Conservation (phyloP, 2,888 invertebrate species). For the Vanessa cardui region DNA sequence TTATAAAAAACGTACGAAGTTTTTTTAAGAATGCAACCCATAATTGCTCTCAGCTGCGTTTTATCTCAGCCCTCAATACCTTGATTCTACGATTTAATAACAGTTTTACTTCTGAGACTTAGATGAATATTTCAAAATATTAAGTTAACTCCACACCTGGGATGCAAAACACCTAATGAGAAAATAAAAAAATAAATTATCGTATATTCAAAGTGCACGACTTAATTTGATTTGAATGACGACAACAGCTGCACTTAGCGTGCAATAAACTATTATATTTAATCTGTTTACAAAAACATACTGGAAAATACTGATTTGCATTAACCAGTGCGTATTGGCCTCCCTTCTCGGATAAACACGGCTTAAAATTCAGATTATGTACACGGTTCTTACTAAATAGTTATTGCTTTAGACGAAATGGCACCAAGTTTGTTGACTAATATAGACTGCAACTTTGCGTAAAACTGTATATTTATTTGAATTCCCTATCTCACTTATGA, state of each 20-base stretch:
- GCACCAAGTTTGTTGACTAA: constrained; percentile 36
- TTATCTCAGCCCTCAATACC: constrained; percentile 42
- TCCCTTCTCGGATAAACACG: constrained; percentile 26
- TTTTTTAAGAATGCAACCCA: constrained; percentile 47
- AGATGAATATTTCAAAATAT: neutral
- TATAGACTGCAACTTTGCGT: constrained; percentile 16
- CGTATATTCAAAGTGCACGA: neutral
- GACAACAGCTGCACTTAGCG: constrained; percentile 25
- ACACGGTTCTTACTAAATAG: constrained; percentile 27
- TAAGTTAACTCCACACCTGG: neutral
- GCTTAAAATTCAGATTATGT: constrained; percentile 13
- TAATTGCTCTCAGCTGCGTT: constrained; percentile 48
- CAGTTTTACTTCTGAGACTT: constrained; percentile 15
- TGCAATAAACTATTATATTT: constrained; percentile 48
- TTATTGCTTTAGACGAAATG: constrained; percentile 42
- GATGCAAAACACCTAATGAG: constrained; percentile 5
- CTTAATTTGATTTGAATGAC: constrained; percentile 15
- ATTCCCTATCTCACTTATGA: constrained; percentile 30
- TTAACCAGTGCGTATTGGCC: constrained; percentile 31
- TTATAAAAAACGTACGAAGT: constrained; percentile 43
- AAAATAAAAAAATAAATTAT: constrained; percentile 19
- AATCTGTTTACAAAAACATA: constrained; percentile 53
- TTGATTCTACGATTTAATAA: constrained; percentile 36
- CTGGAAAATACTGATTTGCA: constrained; percentile 31
- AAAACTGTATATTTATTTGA: constrained; percentile 27